Conservation (phyloP, 1,140 invertebrate genomes). For the Lepidostoma basale region DNA sequence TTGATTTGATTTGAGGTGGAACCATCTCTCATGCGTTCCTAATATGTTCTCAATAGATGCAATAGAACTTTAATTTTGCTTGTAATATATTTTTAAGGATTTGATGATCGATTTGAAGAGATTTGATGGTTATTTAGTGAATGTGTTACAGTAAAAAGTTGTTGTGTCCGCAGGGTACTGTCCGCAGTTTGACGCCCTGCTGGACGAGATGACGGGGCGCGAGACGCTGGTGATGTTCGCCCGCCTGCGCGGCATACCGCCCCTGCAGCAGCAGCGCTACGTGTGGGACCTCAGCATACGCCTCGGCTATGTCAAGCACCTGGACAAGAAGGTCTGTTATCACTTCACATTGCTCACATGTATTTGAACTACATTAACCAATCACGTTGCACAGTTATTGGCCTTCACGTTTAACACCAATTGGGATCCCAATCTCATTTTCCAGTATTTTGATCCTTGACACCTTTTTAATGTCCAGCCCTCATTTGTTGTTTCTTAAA, state of each 20-base stretch:
- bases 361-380: not conserved
- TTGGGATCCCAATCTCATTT: too few species aligned
- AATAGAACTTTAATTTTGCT: not conserved
- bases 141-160: not conserved
- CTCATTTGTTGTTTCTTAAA: too few species aligned
- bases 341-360: not conserved
- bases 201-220: conserved; percentile 73
- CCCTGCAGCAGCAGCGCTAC: conserved; percentile 43
- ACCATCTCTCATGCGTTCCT: too few species aligned
- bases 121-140: too few species aligned
- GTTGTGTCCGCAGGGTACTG: conserved; percentile 65
- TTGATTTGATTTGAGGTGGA: too few species aligned
- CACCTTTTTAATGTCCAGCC: too few species aligned
- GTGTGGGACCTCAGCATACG: conserved; percentile 50
- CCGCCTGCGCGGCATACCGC: conserved; percentile 67
- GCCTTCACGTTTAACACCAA: too few species aligned
- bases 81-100: not conserved
- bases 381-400: too few species aligned
- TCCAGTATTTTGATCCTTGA: too few species aligned
- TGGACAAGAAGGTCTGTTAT: conserved; percentile 59
- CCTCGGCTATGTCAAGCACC: conserved; percentile 61
- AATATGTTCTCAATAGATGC: not conserved
- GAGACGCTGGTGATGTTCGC: conserved; percentile 76
- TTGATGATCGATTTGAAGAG: not conserved
- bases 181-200: conserved; percentile 78